These are phyloP conservation scores for Drosophila peninsularis DNA, from an alignment of 2,888 invertebrate genomes.

Conservation along the genomic window DNA sequence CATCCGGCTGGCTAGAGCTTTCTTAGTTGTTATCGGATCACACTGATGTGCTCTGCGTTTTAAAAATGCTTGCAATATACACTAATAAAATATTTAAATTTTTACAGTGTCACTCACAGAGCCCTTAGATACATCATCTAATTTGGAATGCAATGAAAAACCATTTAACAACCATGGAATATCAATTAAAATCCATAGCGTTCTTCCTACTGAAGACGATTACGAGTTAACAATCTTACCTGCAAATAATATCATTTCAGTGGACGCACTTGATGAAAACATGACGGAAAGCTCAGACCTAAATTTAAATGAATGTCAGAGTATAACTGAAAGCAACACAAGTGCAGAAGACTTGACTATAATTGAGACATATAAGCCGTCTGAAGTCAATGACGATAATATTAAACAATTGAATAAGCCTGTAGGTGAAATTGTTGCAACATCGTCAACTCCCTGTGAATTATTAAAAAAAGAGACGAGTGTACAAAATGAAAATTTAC, in stretches of 20 bases:
- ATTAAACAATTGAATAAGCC: too few relatives aligned
- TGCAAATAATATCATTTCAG: not conserved
- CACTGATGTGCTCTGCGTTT: too few relatives aligned
- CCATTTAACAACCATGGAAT: slow-evolving; percentile 8
- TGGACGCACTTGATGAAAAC: not conserved
- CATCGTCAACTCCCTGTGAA: not conserved
- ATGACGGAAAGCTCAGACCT: not conserved
- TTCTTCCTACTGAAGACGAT: slow-evolving; percentile 34
- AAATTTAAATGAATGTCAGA: not conserved
- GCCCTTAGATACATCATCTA: not conserved
- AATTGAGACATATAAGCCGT: not conserved
- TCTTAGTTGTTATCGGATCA: too few relatives aligned
- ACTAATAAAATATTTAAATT: not conserved
- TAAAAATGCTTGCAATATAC: not conserved
- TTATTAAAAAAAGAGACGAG: not conserved
- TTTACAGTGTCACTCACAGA: slow-evolving; percentile 5
- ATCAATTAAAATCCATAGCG: slow-evolving; percentile 31
- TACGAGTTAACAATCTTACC: slow-evolving; percentile 18
- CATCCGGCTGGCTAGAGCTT: too few relatives aligned
- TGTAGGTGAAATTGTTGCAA: not conserved
- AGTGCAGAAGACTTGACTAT: not conserved
- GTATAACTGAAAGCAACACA: not conserved
- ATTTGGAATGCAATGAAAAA: not conserved
- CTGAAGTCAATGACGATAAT: not conserved
- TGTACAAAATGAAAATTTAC: not conserved